Base-by-base conservation (phyloP, 2,888 invertebrate genomes). In the Esperia sulphurella region DNA sequence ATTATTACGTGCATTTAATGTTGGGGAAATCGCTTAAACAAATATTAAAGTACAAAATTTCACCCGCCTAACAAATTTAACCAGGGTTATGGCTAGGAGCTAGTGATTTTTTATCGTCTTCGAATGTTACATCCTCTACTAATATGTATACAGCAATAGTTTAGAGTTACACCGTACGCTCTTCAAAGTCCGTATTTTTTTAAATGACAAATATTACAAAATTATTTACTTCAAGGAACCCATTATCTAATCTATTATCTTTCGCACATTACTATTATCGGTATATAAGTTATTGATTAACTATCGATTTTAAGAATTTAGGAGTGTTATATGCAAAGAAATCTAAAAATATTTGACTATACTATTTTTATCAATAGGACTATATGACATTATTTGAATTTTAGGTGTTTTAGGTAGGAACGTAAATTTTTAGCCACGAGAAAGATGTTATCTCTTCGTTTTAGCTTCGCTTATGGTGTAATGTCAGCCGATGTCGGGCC, bases 401-500 rank as follows among this genome's bases (percentile, higher is more conserved):
- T 8, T 31, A 31, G 10, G 31, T 31, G 31, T 2, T 31, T 31
- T 31, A 7, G 1, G 1, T 12, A 37, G 12, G 5, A 6, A 12
- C 7, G 14, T 8, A 8, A 33, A 33, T 8, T n/a, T 38, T 5
- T 4, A 14, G 14, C 14, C 14, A 14, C n/a, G 8, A 9, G 28
- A 40, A 76, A 71, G 78, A 79, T 82, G 82, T 78, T 74, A 81
- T 78, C 75, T 80, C 68, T 58, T 45, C 8, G 81, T 78, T 73
- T 80, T 78, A 75, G 80, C 68, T 39, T 39, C 40, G 33, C 58
- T 62, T 51, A 52, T 65, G 48, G 57, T 75, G 73, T 77, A 49
- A 64, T 68, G 79, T 80, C 60, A 60, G 78, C 75, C 77, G 63
- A 61, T 71, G 73, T 75, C 75, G 73, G 83, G 87, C 88, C 89